Conservation (phyloP, 2,888 invertebrate species). For the Tolmerus cingulatus region DNA sequence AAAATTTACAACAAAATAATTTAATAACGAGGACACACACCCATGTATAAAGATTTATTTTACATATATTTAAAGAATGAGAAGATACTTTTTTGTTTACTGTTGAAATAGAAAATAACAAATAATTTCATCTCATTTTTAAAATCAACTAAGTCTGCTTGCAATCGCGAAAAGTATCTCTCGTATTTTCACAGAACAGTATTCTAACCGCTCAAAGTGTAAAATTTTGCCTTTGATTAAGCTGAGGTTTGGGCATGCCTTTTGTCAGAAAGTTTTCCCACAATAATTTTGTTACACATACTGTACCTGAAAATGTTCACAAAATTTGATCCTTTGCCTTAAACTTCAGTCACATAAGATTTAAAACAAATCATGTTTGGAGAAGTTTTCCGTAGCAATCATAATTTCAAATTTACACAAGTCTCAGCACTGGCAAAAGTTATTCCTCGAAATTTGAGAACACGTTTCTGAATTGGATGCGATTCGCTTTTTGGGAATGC, state of each 20-base stretch:
- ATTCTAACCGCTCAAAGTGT: background rate
- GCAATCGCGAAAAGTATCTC: background rate
- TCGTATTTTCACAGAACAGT: background rate
- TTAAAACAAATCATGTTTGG: background rate
- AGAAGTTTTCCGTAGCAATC: background rate
- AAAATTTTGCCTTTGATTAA: background rate
- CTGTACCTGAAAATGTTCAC: background rate
- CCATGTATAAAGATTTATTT: conserved; percentile 32
- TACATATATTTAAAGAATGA: background rate
- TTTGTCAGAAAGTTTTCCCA: background rate
- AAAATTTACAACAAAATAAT: conserved; percentile 44
- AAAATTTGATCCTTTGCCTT: background rate
- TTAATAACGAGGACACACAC: conserved; percentile 18
- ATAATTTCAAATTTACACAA: background rate
- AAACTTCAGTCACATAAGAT: background rate
- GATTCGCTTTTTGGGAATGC: background rate
- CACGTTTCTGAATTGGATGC: background rate
- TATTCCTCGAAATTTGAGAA: background rate
- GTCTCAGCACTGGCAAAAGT: background rate
- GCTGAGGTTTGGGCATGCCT: background rate
- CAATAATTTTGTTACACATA: background rate
- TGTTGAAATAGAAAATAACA: background rate
- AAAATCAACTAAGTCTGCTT: background rate
- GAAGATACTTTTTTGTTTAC: conserved; percentile 8
- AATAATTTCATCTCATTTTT: background rate